phyloP scores from a whole-genome alignment of 2,888 invertebrate genomes.

The Eretmocerus hayati region DNA sequence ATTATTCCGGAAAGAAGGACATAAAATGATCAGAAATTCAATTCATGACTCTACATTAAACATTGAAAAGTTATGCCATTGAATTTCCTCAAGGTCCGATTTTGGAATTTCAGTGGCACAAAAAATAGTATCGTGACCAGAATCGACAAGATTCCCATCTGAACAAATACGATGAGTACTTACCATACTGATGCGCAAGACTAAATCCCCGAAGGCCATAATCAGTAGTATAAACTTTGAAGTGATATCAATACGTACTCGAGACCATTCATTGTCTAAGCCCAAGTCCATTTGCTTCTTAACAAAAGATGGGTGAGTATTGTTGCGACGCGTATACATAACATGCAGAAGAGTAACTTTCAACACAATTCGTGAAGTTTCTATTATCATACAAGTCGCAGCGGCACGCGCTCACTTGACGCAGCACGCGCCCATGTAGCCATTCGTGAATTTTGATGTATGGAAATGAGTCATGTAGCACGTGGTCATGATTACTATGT shows the following conservation, averaged over 20 bases:
- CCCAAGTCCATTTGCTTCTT: neutral
- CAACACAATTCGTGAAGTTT: slow-evolving; percentile 3
- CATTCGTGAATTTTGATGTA: slow-evolving; percentile 15
- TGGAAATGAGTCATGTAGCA: slow-evolving; percentile 5
- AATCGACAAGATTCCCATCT: no score
- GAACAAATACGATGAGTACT: no score
- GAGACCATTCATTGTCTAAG: slow-evolving; percentile 2
- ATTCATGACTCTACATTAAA: no score
- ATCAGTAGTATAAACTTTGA: slow-evolving; percentile 6
- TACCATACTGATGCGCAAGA: no score
- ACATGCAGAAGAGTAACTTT: neutral
- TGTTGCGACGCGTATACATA: neutral
- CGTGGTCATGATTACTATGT: neutral
- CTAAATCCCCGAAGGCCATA: slow-evolving; percentile 7
- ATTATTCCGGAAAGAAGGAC: no score
- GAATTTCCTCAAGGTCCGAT: no score
- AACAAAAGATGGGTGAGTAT: neutral
- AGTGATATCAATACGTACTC: neutral
- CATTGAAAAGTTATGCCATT: no score
- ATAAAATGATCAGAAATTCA: no score
- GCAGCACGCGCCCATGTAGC: slow-evolving; percentile 22
- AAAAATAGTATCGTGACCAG: no score
- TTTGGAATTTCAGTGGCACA: no score
- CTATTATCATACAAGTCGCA: neutral
- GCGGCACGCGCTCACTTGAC: slow-evolving; percentile 30